These are phyloP conservation scores for Drosophila leonis DNA, from an alignment of 2,888 invertebrate genomes.

Conservation along the genomic window DNA sequence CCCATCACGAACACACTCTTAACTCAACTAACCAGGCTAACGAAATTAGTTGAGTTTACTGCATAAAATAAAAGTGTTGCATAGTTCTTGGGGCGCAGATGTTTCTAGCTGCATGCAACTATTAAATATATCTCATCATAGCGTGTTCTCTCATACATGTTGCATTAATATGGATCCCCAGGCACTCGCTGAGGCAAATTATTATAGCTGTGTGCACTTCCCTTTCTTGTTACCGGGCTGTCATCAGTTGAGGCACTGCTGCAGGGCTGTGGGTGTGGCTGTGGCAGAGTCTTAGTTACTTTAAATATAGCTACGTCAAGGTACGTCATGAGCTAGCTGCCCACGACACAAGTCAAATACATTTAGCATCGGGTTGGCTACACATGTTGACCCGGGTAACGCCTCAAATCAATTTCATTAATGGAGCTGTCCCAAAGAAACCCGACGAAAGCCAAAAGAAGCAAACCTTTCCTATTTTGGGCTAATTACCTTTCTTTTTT, in stretches of 20 bases:
- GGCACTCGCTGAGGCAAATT: background rate
- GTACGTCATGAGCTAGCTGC: slow-evolving; percentile 1
- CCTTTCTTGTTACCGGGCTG: background rate
- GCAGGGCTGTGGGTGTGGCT: slow-evolving; percentile 5
- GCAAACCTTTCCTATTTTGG: slow-evolving; percentile 36
- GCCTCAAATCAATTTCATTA: slow-evolving; percentile 49
- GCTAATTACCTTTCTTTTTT: slow-evolving; percentile 56
- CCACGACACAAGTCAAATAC: slow-evolving; percentile 25
- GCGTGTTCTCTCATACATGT: slow-evolving; percentile 21
- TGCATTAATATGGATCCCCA: slow-evolving; percentile 17
- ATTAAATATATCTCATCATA: slow-evolving; percentile 10
- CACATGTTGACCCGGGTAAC: slow-evolving; percentile 27
- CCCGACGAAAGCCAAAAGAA: background rate
- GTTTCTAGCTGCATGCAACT: slow-evolving; percentile 11
- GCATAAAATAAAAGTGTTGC: slow-evolving; percentile 31
- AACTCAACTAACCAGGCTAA: background rate
- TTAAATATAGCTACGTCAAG: slow-evolving; percentile 28
- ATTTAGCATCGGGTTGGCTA: slow-evolving; percentile 7
- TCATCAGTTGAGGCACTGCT: background rate
- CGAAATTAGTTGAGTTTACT: background rate
- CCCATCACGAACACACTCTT: background rate
- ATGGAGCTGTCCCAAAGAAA: slow-evolving; percentile 9
- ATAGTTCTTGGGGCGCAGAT: slow-evolving; percentile 22
- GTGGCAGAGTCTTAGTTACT: background rate
- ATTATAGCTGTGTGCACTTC: background rate